These are phyloP conservation scores for Reinhardtius hippoglossoides DNA, from an alignment of 2,113 vertebrate genomes.

Conservation along the genomic window DNA sequence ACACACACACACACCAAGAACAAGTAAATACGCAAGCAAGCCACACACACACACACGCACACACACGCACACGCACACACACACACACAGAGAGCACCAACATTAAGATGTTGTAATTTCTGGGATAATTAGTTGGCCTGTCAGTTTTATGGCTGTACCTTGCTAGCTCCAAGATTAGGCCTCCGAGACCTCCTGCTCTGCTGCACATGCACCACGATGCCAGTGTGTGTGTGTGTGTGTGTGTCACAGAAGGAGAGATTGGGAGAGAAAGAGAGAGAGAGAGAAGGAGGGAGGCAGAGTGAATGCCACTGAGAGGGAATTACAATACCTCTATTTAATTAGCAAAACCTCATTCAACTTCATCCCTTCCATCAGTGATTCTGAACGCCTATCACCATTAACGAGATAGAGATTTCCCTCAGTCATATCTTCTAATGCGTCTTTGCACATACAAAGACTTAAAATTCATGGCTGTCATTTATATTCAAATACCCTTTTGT, in stretches of 20 bases:
- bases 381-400: conserved; percentile 50
- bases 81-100: conserved; percentile 63
- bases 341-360: conserved; percentile 69
- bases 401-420: conserved; percentile 53
- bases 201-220: conserved; percentile 51
- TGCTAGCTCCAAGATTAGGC: conserved; percentile 72
- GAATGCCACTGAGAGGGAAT: conserved; percentile 47
- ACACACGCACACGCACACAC: not conserved
- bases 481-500: conserved; percentile 61
- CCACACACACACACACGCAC: not conserved
- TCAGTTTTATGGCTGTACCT: conserved; percentile 85
- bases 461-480: conserved; percentile 64
- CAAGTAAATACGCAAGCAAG: conserved; percentile 28
- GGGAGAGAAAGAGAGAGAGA: conserved; percentile 10
- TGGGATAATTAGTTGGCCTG: conserved; percentile 85
- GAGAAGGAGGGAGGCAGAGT: conserved; percentile 18
- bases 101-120: conserved; percentile 87
- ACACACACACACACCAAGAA: conserved; percentile 31
- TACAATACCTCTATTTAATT: conserved; percentile 72
- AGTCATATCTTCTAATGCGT: conserved; percentile 45
- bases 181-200: conserved; percentile 78
- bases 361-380: conserved; percentile 60
- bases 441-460: conserved; percentile 52
- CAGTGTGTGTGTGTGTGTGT: conserved; percentile 44
- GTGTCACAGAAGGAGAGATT: conserved; percentile 12